Conservation (phyloP, 1,140 invertebrate species). For the Drosophila tani region DNA sequence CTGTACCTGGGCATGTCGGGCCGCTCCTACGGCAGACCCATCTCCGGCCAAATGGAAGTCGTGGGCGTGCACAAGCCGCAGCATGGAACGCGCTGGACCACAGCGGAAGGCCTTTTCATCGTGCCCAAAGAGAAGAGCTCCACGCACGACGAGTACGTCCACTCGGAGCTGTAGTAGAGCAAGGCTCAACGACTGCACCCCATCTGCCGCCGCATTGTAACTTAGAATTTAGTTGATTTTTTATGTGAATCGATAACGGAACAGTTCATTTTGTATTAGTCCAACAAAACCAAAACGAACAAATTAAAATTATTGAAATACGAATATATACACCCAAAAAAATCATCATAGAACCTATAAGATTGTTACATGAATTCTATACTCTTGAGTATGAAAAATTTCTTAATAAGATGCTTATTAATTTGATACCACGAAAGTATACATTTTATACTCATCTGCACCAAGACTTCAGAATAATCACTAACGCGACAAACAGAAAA, state of each 20-base stretch:
- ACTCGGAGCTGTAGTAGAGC: slow-evolving; percentile 74
- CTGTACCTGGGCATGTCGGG: slow-evolving; percentile 92
- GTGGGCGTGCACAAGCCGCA: slow-evolving; percentile 89
- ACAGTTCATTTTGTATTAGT: slow-evolving; percentile 39
- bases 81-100: slow-evolving; percentile 92
- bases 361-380: no score
- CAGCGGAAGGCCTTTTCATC: slow-evolving; percentile 95
- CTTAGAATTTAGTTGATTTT: slow-evolving; percentile 74
- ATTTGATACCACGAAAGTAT: no score
- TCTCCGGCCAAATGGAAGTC: slow-evolving; percentile 95
- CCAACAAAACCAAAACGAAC: slow-evolving; percentile 36
- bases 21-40: slow-evolving; percentile 93
- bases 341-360: no score
- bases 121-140: slow-evolving; percentile 89
- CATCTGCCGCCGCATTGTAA: slow-evolving; percentile 35
- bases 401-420: no score
- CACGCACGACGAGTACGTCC: slow-evolving; percentile 56
- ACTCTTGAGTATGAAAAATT: no score
- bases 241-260: slow-evolving; percentile 38
- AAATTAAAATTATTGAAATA: slow-evolving; percentile 50
- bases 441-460: no score
- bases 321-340: no score
- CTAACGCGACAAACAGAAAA: no score
- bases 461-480: no score
- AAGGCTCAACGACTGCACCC: neutral